Evolutionary conservation across 64 coral and sea anemone species (phyloP).

Genomic region (Stichodactyla helianthus): DNA sequence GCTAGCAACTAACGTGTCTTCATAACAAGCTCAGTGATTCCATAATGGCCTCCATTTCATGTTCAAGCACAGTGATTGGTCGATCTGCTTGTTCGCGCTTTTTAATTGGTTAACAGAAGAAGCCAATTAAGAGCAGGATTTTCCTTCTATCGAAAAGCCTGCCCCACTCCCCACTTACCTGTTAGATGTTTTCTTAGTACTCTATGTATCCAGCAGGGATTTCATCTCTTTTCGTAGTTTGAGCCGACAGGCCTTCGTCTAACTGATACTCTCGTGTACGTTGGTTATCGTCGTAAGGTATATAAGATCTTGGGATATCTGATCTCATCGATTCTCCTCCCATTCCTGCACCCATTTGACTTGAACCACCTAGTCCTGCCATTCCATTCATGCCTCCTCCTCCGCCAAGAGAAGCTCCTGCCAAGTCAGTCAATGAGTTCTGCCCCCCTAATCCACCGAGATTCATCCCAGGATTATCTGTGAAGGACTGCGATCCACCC

Average conservation of each 20-base stretch:
- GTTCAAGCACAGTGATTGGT: not conserved
- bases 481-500: slow-evolving; percentile 42
- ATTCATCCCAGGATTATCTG: slow-evolving; percentile 36
- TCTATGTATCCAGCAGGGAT: slow-evolving; percentile 10
- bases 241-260: not conserved
- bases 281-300: not conserved
- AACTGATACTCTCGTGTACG: not conserved
- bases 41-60: not conserved
- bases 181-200: not conserved
- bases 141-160: not conserved
- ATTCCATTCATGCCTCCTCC: slow-evolving; percentile 41
- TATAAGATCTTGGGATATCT: not conserved
- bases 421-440: slow-evolving; percentile 7
- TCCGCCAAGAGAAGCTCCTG: slow-evolving; percentile 45
- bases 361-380: slow-evolving; percentile 20
- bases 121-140: not conserved
- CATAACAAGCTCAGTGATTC: not conserved
- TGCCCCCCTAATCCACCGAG: slow-evolving; percentile 47
- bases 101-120: too few species aligned
- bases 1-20: too few species aligned
- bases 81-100: not conserved
- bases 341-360: slow-evolving; percentile 20
- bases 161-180: not conserved
- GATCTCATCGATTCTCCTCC: slow-evolving; percentile 39
- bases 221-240: not conserved